Percentiles rank a stretch among this genome's conserved stretches.
phyloP scores from a whole-genome alignment of 1,140 invertebrate species.

The Dinothrombium tinctorium region DNA sequence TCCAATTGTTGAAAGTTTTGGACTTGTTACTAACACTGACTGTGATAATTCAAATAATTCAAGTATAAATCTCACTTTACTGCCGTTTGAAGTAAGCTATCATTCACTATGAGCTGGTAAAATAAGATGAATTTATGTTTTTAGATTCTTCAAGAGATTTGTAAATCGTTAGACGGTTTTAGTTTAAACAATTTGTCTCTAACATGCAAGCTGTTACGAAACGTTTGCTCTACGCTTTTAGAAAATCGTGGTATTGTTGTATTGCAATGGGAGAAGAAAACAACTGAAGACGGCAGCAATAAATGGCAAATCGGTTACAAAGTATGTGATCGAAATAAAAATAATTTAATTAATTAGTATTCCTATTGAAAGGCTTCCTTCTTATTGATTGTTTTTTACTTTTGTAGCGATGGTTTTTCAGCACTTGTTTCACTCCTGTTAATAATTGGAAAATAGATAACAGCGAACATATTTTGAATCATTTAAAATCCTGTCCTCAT shows the following conservation, averaged over 20 bases:
- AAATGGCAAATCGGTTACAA: slow-evolving; percentile 20
- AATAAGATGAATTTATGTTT: slow-evolving; percentile 5
- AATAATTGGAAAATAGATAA: slow-evolving; percentile 20
- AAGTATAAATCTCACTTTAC: background rate
- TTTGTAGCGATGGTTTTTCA: slow-evolving; percentile 24
- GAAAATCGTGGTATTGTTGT: slow-evolving; percentile 23
- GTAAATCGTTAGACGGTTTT: slow-evolving; percentile 21
- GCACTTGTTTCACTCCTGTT: slow-evolving; percentile 21
- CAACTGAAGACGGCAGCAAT: slow-evolving; percentile 11
- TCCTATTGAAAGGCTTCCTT: slow-evolving; percentile 6
- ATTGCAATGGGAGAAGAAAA: slow-evolving; percentile 20
- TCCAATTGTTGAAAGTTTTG: slow-evolving; percentile 23
- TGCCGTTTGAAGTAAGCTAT: slow-evolving; percentile 5
- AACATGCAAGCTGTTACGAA: slow-evolving; percentile 19
- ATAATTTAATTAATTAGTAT: background rate
- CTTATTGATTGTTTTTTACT: slow-evolving; percentile 6
- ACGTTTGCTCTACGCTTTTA: slow-evolving; percentile 21
- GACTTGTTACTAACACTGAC: slow-evolving; percentile 10
- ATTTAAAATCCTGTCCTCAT: slow-evolving; percentile 22
- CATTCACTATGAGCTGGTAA: background rate
- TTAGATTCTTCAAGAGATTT: slow-evolving; percentile 22
- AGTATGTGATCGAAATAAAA: slow-evolving; percentile 14
- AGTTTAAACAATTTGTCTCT: slow-evolving; percentile 24
- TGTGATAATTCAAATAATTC: background rate
- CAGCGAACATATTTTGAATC: slow-evolving; percentile 19